Evolutionary conservation across 2,113 vertebrate species (phyloP), one percentile per base, ranked within the genome.

Genomic region (Pluvialis apricaria): DNA sequence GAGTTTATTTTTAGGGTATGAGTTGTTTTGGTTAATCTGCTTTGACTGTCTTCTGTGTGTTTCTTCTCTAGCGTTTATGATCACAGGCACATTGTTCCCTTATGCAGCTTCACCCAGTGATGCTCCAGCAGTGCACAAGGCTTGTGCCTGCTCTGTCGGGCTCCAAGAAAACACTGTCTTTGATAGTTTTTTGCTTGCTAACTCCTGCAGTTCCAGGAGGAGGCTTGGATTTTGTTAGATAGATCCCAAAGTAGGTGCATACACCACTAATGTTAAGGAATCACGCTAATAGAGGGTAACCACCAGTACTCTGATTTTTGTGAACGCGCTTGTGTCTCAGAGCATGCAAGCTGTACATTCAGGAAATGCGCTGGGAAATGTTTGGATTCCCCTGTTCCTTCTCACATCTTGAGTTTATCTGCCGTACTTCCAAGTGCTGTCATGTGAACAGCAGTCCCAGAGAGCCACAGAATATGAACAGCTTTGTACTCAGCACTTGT

Each of bases 261-360:
- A 17, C 4, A 65, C 16, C 31, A 18, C 10, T 34, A 38, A n/a
- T 0, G 0, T 34, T 34, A 38, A 64, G 49, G 65, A 91, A 32
- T 62, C 5, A 4, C 0, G 0, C 40, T 62, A 32, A 28, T 10
- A 49, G 40, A 64, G 24, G 51, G 15, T 60, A 64, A 34, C 31
- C 28, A 62, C 65, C 21, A 28, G 25, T 55, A 38, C 28, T 70
- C 24, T 69, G 29, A 31, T 13, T 71, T 91, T n/a, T 40, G 20
- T 32, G 28, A 73, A 82, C 0, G 0, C 5, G 3, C 6, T 28
- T 0, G 0, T 64, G 38, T 52, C 25, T 62, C 11, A 21, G 34
- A 77, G 58, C 12, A 11, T 15, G 11, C 12, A 69, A 54, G 28
- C 7, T 19, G n/a, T 25, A 72, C 51, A 68, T 52, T 18, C 18